Percentiles rank a stretch among this genome's conserved stretches.
Evolutionary conservation across 2,113 vertebrate species (phyloP).

Genomic region (Myotis lucifugus): DNA sequence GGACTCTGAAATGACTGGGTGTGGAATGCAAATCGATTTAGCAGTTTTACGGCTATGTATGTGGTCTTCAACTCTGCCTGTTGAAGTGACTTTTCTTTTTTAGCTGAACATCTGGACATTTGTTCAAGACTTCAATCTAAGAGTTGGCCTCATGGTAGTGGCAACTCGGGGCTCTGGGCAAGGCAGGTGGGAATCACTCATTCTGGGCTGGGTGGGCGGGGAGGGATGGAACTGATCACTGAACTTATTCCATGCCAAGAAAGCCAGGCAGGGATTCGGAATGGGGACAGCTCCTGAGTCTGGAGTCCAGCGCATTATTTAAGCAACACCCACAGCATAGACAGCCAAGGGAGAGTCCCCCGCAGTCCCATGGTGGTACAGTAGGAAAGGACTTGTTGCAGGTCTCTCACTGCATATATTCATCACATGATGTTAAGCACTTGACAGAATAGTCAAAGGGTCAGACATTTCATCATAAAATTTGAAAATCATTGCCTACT

Average conservation of each 20-base stretch:
- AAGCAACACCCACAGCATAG: not conserved
- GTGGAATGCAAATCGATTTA: constrained; percentile 86
- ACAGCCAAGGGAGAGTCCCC: not conserved
- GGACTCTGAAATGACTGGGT: constrained; percentile 82
- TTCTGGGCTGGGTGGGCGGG: not conserved
- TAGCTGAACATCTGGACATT: constrained; percentile 55
- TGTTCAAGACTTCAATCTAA: not conserved
- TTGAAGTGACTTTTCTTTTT: constrained; percentile 20
- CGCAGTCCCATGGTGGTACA: fast-evolving
- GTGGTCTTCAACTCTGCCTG: constrained; percentile 68
- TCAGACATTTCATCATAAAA: not conserved
- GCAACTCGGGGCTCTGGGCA: not conserved
- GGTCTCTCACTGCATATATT: not conserved
- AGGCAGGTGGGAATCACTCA: constrained; percentile 45
- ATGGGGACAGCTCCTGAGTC: not conserved
- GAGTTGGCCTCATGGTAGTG: constrained; percentile 38
- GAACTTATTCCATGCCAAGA: not conserved
- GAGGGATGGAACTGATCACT: not conserved
- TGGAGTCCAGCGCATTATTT: not conserved
- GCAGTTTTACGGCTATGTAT: constrained; percentile 81
- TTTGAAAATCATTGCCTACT: not conserved
- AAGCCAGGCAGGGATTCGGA: not conserved
- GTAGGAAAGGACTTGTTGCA: fast-evolving
- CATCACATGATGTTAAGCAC: not conserved
- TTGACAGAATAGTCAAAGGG: not conserved